Base-by-base conservation (phyloP, 2,888 invertebrate genomes). In the Thumatha senex region DNA sequence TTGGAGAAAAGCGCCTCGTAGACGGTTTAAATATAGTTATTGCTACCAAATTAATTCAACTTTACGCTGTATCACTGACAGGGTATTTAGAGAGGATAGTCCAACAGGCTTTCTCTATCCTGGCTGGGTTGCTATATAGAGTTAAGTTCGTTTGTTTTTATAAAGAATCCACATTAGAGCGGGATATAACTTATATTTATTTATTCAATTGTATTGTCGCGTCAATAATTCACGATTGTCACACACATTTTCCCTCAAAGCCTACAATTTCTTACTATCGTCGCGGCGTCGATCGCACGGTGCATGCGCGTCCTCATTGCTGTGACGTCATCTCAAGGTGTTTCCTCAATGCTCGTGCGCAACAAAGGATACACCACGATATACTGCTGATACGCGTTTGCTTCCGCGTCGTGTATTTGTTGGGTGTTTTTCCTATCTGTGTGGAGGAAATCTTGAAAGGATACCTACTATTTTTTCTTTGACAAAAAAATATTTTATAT, bases 321-420 rank as follows among this genome's bases (percentile, higher is more conserved):
- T 10, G 51, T 63, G 59, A 56, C 61, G 67, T 57, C 61, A 59
- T 61, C 49, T 30, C 57, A 78, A 78, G 77, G 77, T 68, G 64
- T 70, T 78, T 78, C 77, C 77, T 78, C 63, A 67, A 67, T 69
- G 66, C 67, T 56, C 56, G 56, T 63, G 52, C 61, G 56, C 66
- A 72, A 72, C 74, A 74, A 74, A 76, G 76, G 74, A 73, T 74
- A 74, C 69, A 64, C 58, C 63, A 63, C 70, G 70, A 71, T 72
- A 69, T 63, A 65, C 63, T 68, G 55, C 52, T 54, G 66, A 67
- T 67, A 67, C 60, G 56, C 58, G 57, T 51, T 43, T 18, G 63
- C 68, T 75, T 75, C 76, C 76, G 76, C 66, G 69, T 73, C 66
- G 46, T 56, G 55, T 63, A 54, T 60, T 69, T 70, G 63, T 68